Percentiles rank a stretch among this genome's conserved stretches.
phyloP scores from a whole-genome alignment of 2,888 invertebrate genomes.

The Dimorphilus gyrociliatus region DNA sequence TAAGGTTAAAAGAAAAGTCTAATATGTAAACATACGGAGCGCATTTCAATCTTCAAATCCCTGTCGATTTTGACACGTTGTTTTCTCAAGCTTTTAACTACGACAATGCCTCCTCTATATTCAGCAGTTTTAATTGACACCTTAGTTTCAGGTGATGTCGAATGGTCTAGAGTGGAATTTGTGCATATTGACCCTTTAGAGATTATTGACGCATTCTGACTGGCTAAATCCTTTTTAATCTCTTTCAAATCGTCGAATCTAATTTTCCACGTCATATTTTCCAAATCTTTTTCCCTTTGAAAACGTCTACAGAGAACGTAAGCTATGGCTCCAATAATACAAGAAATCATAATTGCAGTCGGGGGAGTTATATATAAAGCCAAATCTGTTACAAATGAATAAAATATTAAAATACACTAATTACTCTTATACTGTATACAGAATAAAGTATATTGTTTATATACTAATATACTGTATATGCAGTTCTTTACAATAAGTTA shows the following conservation, averaged over 20 bases:
- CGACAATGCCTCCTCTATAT: slow-evolving; percentile 15
- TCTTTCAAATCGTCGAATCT: slow-evolving; percentile 15
- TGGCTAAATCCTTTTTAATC: no score
- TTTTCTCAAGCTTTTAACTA: slow-evolving; percentile 17
- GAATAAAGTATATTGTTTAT: no score
- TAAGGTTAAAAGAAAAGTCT: no score
- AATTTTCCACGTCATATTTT: slow-evolving; percentile 19
- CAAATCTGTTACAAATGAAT: slow-evolving; percentile 1
- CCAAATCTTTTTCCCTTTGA: slow-evolving; percentile 16
- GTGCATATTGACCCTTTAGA: neutral
- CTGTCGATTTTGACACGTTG: slow-evolving; percentile 17
- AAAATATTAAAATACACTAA: neutral
- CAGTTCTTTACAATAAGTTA: neutral
- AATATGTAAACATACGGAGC: slow-evolving; percentile 12
- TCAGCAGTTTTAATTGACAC: slow-evolving; percentile 14
- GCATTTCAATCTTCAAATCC: slow-evolving; percentile 18
- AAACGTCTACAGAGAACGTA: slow-evolving; percentile 18
- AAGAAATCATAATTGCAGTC: no score
- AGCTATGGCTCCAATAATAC: no score
- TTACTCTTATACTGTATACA: neutral
- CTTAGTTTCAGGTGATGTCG: slow-evolving; percentile 1
- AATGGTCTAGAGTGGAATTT: slow-evolving; percentile 1
- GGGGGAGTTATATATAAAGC: slow-evolving; percentile 5
- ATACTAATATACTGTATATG: neutral
- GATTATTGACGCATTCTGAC: no score